phyloP scores from a whole-genome alignment of 2,888 invertebrate genomes.

The Lasioglossum calceatum region DNA sequence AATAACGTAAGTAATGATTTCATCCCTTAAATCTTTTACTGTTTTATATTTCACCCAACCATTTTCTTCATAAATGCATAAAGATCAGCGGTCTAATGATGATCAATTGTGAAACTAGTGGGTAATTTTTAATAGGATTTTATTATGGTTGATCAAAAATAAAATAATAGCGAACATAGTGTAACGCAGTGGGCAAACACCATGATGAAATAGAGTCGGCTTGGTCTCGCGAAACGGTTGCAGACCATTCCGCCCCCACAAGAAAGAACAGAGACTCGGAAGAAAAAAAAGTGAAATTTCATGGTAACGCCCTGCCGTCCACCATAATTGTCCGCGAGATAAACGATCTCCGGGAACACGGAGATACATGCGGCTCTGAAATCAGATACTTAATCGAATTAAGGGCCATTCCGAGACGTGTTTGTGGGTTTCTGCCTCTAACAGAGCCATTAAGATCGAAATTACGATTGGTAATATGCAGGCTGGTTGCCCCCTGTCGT shows the following conservation, averaged over 20 bases:
- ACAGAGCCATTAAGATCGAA: constrained; percentile 49
- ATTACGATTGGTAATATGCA: constrained; percentile 37
- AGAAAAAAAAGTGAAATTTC: neutral
- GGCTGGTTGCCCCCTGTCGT: constrained; percentile 7
- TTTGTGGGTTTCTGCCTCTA: constrained; percentile 32
- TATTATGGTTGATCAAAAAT: neutral
- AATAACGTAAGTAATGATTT: too few species aligned
- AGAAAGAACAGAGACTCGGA: neutral
- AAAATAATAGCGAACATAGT: neutral
- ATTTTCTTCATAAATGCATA: too few species aligned
- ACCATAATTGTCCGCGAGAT: neutral
- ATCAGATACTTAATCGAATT: constrained; percentile 45
- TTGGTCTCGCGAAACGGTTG: neutral
- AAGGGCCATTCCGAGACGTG: constrained; percentile 25
- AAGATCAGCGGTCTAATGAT: too few species aligned
- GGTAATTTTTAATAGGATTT: neutral
- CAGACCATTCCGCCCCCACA: neutral
- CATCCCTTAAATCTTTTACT: too few species aligned
- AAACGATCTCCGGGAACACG: neutral
- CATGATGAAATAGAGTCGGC: neutral
- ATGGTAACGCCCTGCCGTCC: neutral
- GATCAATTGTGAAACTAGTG: neutral
- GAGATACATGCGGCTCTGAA: constrained; percentile 4
- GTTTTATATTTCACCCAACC: too few species aligned
- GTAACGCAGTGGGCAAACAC: neutral